phyloP scores from a whole-genome alignment of 2,888 invertebrate species.

The Coenonympha glycerion region DNA sequence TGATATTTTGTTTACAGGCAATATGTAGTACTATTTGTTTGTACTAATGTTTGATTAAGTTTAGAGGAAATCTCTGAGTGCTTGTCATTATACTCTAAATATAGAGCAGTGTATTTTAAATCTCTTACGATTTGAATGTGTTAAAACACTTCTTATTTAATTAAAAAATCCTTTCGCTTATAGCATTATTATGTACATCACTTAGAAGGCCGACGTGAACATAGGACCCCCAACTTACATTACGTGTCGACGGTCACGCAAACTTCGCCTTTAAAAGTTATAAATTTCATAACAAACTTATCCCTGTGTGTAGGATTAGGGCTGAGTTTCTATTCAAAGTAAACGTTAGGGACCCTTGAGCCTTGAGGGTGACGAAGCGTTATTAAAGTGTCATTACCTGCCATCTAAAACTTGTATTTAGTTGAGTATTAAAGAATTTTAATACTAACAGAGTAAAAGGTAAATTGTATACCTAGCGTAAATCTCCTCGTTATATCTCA shows the following conservation, averaged over 20 bases:
- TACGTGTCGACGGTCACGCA: slow-evolving; percentile 46
- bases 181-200: neutral
- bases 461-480: neutral
- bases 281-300: slow-evolving; percentile 44
- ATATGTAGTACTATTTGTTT: neutral
- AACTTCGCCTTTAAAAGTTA: slow-evolving; percentile 37
- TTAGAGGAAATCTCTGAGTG: no score
- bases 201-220: neutral
- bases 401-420: neutral
- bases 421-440: neutral
- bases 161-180: no score
- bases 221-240: slow-evolving; percentile 32
- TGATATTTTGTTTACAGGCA: no score
- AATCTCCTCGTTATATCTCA: no score
- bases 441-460: neutral
- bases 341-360: neutral
- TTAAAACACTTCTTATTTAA: no score
- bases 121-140: no score
- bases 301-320: slow-evolving; percentile 34
- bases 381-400: slow-evolving; percentile 8
- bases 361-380: slow-evolving; percentile 3
- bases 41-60: no score
- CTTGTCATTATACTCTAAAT: no score
- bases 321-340: slow-evolving; percentile 26
- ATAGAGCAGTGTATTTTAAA: no score